These are phyloP conservation scores for Meganola albula DNA, from an alignment of 2,888 invertebrate species.

Conservation along the genomic window DNA sequence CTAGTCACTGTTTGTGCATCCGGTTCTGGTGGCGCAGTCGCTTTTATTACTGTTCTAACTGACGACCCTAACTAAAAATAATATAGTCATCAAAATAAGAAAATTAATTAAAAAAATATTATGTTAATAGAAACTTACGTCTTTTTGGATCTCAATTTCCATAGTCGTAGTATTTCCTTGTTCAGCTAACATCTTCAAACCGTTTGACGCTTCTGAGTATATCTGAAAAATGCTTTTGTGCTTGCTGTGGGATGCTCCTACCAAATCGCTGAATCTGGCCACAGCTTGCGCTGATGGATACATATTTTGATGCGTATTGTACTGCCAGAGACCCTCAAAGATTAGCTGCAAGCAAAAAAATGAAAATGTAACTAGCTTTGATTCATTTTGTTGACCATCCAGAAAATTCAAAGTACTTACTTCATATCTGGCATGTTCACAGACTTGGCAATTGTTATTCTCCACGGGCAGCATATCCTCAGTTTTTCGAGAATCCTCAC, in stretches of 20 bases:
- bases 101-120: not conserved
- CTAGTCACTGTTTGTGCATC: slow-evolving; percentile 47
- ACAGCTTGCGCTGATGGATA: slow-evolving; percentile 40
- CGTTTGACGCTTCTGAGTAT: slow-evolving; percentile 49
- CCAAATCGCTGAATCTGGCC: slow-evolving; percentile 62
- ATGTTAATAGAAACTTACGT: slow-evolving; percentile 32
- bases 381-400: no score
- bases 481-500: slow-evolving; percentile 58
- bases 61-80: slow-evolving; percentile 40
- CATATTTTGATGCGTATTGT: slow-evolving; percentile 55
- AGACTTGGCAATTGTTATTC: slow-evolving; percentile 52
- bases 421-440: slow-evolving; percentile 64
- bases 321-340: slow-evolving; percentile 63
- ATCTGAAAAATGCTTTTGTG: slow-evolving; percentile 50
- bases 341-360: slow-evolving; percentile 39
- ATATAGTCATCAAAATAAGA: not conserved
- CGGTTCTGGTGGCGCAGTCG: slow-evolving; percentile 48
- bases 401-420: no score
- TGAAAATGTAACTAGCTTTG: no score
- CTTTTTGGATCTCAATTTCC: slow-evolving; percentile 54
- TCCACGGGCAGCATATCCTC: slow-evolving; percentile 61
- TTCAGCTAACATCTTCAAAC: slow-evolving; percentile 60
- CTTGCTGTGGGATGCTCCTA: slow-evolving; percentile 62
- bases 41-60: slow-evolving; percentile 64
- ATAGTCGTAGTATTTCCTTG: slow-evolving; percentile 66